These are phyloP conservation scores for Baryphthengus martii DNA, from an alignment of 2,113 vertebrate genomes.

Conservation along the genomic window DNA sequence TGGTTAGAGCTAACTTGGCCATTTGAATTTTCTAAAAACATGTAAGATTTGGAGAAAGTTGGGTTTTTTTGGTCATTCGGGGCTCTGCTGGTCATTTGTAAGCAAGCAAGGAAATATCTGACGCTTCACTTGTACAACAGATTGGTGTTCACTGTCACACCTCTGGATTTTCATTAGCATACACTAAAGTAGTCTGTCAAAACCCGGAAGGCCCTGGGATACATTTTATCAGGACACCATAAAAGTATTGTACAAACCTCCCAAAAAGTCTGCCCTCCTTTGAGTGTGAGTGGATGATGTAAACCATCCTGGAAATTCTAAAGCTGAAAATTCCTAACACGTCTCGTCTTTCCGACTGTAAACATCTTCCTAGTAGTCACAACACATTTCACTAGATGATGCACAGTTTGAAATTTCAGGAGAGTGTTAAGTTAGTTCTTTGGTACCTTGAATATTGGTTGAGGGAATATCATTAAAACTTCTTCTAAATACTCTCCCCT, in stretches of 20 bases:
- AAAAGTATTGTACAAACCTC: neutral
- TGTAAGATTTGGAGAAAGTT: neutral
- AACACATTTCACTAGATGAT: neutral
- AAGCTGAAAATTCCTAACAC: neutral
- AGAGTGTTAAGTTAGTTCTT: neutral
- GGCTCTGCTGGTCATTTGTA: neutral
- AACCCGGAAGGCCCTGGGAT: neutral
- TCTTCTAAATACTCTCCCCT: neutral
- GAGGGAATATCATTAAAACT: neutral
- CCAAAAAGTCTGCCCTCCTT: neutral
- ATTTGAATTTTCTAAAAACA: neutral
- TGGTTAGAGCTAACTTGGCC: neutral
- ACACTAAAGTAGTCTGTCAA: neutral
- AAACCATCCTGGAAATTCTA: neutral
- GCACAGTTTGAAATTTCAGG: neutral
- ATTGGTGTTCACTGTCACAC: neutral
- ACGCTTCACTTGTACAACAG: neutral
- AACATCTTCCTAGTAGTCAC: neutral
- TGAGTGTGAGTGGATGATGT: neutral
- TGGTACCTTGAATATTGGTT: neutral
- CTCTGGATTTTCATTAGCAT: neutral
- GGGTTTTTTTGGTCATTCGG: neutral
- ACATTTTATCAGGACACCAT: neutral
- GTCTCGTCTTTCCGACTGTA: neutral
- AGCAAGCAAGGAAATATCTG: neutral